Percentiles rank a stretch among this genome's conserved stretches.
These are phyloP conservation scores for Gallirallus australis DNA, from an alignment of 2,797 vertebrate genomes.

Conservation along the genomic window DNA sequence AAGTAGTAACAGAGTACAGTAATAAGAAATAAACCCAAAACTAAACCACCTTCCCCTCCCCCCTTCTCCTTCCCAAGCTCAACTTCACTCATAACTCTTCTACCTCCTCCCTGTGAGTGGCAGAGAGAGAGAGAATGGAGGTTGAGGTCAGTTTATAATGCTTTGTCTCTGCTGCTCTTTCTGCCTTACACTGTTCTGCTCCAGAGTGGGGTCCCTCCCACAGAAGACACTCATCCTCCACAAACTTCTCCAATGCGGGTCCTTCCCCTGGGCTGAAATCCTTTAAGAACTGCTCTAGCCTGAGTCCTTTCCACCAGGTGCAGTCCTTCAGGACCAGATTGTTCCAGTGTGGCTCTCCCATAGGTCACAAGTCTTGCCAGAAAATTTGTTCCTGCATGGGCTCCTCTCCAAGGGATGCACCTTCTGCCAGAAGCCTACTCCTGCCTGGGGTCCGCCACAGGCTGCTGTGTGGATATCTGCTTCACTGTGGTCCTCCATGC, in stretches of 20 bases:
- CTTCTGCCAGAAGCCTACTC: not conserved
- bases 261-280: not conserved
- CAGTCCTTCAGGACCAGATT: not conserved
- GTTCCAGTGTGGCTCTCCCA: not conserved
- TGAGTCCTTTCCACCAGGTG: not conserved
- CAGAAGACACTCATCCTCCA: not conserved
- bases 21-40: not conserved
- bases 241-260: rapidly evolving
- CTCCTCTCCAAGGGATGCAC: not conserved
- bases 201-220: not conserved
- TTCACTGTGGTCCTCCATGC: too few species aligned
- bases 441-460: rapidly evolving
- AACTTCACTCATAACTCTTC: not conserved
- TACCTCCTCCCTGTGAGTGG: rapidly evolving
- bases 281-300: not conserved
- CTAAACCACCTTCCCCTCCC: not conserved
- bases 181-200: not conserved
- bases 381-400: not conserved
- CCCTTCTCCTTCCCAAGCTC: not conserved
- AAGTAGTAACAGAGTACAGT: not conserved
- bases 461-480: too few species aligned
- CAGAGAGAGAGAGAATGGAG: not conserved
- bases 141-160: not conserved
- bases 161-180: not conserved
- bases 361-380: not conserved